phyloP scores from a whole-genome alignment of 2,797 vertebrate genomes.

The Sardinella longiceps region DNA sequence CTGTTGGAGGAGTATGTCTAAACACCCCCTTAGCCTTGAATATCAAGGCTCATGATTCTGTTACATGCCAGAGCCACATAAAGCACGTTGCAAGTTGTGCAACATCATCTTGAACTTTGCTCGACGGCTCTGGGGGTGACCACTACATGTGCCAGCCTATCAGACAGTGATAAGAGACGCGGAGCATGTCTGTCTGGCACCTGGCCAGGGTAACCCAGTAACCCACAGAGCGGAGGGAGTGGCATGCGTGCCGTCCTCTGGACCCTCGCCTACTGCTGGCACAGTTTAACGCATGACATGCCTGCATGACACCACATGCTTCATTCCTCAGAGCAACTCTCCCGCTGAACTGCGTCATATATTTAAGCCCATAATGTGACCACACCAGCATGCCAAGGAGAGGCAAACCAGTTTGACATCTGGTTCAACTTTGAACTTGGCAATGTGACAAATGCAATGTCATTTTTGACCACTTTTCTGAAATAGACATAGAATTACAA shows the following conservation, averaged over 20 bases:
- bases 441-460: too few relatives aligned
- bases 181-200: constrained; percentile 3
- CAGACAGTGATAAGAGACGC: background rate
- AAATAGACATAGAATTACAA: too few relatives aligned
- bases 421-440: background rate
- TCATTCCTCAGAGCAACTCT: background rate
- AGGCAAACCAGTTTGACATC: background rate
- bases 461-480: background rate
- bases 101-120: background rate
- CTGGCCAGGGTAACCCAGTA: constrained; percentile 42
- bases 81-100: background rate
- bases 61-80: background rate
- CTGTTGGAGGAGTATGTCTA: background rate
- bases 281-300: background rate
- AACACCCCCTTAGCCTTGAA: background rate
- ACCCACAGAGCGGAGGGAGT: constrained; percentile 36
- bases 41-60: background rate
- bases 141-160: constrained; percentile 21
- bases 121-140: background rate
- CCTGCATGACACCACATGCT: background rate
- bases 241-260: background rate
- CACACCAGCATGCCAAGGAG: background rate
- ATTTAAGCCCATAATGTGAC: background rate
- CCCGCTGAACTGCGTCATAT: background rate
- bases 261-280: background rate